A percentile compares a stretch with the other conserved stretches of the same genome.
Evolutionary conservation across 2,113 vertebrate species (phyloP).

Genomic region (Scolopax mira): DNA sequence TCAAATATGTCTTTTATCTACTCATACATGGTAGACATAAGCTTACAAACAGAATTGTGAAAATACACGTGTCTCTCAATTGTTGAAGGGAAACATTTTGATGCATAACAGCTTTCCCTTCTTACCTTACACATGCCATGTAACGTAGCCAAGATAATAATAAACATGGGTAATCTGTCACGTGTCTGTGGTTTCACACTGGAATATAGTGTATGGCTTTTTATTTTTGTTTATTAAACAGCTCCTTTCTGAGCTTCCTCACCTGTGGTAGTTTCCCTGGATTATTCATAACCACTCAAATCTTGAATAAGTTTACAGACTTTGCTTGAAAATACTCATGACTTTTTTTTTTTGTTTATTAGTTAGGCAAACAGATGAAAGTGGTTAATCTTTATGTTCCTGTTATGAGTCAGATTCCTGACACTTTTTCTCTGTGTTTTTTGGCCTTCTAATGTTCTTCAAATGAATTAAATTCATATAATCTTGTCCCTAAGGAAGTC

Average conservation of each 20-base stretch:
- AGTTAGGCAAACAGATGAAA: not conserved
- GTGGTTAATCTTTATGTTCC: not conserved
- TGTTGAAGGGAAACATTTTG: not conserved
- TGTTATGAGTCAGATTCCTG: slow-evolving; percentile 1
- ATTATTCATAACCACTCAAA: not conserved
- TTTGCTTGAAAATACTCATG: not conserved
- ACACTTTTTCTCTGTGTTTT: not conserved
- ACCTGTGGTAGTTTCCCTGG: not conserved
- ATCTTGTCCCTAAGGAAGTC: not conserved
- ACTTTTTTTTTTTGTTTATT: not conserved
- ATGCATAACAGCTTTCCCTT: not conserved
- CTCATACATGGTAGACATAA: not conserved
- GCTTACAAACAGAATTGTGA: not conserved
- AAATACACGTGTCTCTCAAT: not conserved
- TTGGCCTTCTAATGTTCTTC: not conserved
- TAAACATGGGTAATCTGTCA: not conserved
- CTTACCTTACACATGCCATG: not conserved
- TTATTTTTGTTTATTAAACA: not conserved
- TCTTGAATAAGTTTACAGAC: not conserved
- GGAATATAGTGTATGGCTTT: not conserved
- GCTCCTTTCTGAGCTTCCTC: not conserved
- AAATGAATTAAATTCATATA: slow-evolving; percentile 23
- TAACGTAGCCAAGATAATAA: not conserved
- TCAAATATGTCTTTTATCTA: not conserved
- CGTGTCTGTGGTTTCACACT: not conserved